These are phyloP conservation scores for Ophion slaviceki DNA, from an alignment of 2,888 invertebrate genomes.

Conservation along the genomic window DNA sequence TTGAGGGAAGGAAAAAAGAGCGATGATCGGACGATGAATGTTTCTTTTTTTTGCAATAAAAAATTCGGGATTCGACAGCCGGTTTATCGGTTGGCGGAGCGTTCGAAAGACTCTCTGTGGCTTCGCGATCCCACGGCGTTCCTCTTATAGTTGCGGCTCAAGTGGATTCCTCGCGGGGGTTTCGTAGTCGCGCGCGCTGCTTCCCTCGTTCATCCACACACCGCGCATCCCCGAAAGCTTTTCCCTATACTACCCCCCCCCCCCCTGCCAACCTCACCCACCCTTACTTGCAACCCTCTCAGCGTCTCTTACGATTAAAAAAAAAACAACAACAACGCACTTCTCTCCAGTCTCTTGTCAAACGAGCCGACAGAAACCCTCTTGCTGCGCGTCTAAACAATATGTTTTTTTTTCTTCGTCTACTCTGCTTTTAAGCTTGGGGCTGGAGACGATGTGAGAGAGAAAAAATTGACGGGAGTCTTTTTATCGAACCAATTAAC, in stretches of 20 bases:
- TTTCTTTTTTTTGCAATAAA: background rate
- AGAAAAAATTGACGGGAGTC: too few species aligned
- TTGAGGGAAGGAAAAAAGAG: too few species aligned
- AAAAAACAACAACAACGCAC: slow-evolving; percentile 14
- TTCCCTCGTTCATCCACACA: slow-evolving; percentile 54
- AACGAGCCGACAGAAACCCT: background rate
- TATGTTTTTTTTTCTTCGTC: too few species aligned
- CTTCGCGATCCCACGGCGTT: slow-evolving; percentile 75
- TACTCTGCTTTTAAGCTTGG: too few species aligned
- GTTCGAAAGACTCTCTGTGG: slow-evolving; percentile 73
- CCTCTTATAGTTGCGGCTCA: slow-evolving; percentile 75
- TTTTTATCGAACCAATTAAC: too few species aligned
- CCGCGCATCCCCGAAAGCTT: slow-evolving; percentile 73
- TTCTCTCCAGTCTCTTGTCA: slow-evolving; percentile 28
- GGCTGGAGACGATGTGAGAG: too few species aligned
- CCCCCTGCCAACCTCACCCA: slow-evolving; percentile 35
- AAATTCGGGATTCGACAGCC: slow-evolving; percentile 35
- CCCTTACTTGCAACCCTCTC: slow-evolving; percentile 36
- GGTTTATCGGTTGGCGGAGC: slow-evolving; percentile 62
- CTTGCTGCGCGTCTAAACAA: too few species aligned
- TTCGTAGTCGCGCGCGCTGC: slow-evolving; percentile 61
- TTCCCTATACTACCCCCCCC: slow-evolving; percentile 42
- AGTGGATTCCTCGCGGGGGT: slow-evolving; percentile 68
- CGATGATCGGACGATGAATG: background rate
- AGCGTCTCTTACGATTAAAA: background rate